Base-by-base conservation (phyloP, 2,113 vertebrate species). In the Toxotes jaculatrix region DNA sequence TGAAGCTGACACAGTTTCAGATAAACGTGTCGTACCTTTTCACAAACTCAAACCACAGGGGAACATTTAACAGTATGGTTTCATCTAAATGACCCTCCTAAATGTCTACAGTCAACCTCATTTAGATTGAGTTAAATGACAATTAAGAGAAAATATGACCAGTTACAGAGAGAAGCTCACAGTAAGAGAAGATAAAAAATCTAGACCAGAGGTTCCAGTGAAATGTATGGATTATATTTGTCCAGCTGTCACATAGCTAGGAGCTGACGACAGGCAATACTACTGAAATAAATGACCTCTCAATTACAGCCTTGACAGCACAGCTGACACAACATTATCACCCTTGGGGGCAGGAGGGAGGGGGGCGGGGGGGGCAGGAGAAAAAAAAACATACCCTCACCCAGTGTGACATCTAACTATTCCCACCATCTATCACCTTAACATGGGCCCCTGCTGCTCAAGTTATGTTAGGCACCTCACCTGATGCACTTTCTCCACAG, bases 271-370 rank as follows among this genome's bases (percentile, higher is more conserved):
- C 31, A 51, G 47, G 17, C 42, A 32, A 53, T 32, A 55, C 64
- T 5, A 34, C 17, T n/a, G 19, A 17, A 65, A 76, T 40, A 67
- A 70, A 84, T 70, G 34, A 87, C 80, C 67, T 56, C 74, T 83
- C 49, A 65, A 27, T 84, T 74, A 66, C 23, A 45, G 64, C 27
- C 49, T 38, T 40, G 40, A 71, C 43, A 69, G 71, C 47, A 21
- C 83, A 87, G 82, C 90, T 91, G 89, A 84, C 80, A 88, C 51
- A 89, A 88, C 82, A 87, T 71, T 68, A 77, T 53, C 72, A 78
- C 69, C 27, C 53, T 5, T 27, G 1, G 27, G 27, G 27, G 27
- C 27, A 1, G 27, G 27, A 1, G 27, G 27, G 27, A n/a, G n/a
- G 1, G 27, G 27, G 27, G 27, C 27, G 27, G 27, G 27, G 27